Percentiles rank a stretch among this genome's conserved stretches.
Evolutionary conservation across 2,888 invertebrate species (phyloP).

Genomic region (Dryobotodes eremita): DNA sequence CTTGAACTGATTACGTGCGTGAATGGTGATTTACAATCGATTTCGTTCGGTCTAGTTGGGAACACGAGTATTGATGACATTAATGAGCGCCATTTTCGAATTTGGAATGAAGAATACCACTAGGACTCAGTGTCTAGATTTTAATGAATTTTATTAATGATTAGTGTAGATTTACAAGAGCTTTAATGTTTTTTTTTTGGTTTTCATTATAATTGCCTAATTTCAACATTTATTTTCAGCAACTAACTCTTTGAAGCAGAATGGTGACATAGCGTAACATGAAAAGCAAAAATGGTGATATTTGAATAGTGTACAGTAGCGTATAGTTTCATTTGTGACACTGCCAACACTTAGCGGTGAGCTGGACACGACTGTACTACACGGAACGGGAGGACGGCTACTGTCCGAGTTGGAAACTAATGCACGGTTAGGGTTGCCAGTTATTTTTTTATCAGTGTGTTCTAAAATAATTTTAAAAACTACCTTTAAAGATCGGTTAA

Average conservation of each 20-base stretch:
- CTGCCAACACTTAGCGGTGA: constrained; percentile 69
- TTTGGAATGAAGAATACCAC: constrained; percentile 5
- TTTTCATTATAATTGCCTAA: too few relatives aligned
- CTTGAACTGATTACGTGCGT: constrained; percentile 57
- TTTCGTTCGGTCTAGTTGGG: constrained; percentile 54
- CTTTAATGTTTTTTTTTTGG: too few relatives aligned
- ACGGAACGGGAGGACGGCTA: constrained; percentile 81
- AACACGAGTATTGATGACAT: constrained; percentile 17
- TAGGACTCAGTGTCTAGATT: too few relatives aligned
- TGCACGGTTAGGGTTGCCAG: constrained; percentile 77
- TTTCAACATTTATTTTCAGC: too few relatives aligned
- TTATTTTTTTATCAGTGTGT: constrained; percentile 5
- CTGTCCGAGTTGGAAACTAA: constrained; percentile 85
- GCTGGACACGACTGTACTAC: constrained; percentile 73
- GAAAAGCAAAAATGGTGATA: constrained; percentile 18
- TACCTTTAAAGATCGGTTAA: background rate
- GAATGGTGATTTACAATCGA: constrained; percentile 46
- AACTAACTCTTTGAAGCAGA: too few relatives aligned
- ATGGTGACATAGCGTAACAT: too few relatives aligned
- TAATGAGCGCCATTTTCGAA: constrained; percentile 10
- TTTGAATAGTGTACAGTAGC: constrained; percentile 66
- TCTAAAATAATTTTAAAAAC: background rate
- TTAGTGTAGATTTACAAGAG: too few relatives aligned
- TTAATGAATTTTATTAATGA: too few relatives aligned
- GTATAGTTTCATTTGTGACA: constrained; percentile 70